These are phyloP conservation scores for Stegodyphus mimosarum DNA, from an alignment of 1,140 invertebrate genomes.

Conservation along the genomic window DNA sequence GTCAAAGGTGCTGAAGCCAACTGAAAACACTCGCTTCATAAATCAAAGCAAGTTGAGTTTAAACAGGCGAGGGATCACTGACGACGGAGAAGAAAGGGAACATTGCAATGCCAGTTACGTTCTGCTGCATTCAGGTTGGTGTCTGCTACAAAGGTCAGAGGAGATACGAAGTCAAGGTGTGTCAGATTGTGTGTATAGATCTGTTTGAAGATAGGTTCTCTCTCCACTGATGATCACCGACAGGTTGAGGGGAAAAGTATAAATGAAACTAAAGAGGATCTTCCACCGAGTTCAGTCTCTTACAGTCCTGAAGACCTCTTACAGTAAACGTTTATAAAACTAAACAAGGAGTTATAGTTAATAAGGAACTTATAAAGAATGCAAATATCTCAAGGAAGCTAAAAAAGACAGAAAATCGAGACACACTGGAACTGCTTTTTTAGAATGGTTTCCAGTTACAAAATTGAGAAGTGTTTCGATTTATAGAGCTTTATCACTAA, in stretches of 20 bases:
- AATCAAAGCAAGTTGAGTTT: constrained; percentile 20
- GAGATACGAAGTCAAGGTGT: constrained; percentile 52
- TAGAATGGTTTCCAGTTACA: too few species aligned
- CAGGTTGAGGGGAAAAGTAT: constrained; percentile 10
- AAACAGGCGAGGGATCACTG: not conserved
- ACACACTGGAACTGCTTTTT: too few species aligned
- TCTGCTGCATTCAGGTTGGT: not conserved
- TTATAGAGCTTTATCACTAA: too few species aligned
- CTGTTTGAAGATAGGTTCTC: constrained; percentile 33
- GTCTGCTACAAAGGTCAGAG: constrained; percentile 26
- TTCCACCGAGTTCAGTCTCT: too few species aligned
- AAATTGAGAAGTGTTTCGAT: too few species aligned
- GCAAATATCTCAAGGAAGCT: too few species aligned
- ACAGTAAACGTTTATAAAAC: too few species aligned
- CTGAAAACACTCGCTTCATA: constrained; percentile 41
- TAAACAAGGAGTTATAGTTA: too few species aligned
- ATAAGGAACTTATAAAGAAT: too few species aligned
- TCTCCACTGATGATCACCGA: not conserved
- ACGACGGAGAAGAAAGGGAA: not conserved
- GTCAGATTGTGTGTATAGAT: constrained; percentile 59
- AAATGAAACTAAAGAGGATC: constrained; percentile 20
- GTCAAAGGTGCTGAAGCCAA: constrained; percentile 47
- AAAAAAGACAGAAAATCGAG: too few species aligned
- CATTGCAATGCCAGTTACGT: constrained; percentile 41
- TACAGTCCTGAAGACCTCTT: too few species aligned